Evolutionary conservation across 2,113 vertebrate genomes (phyloP), one percentile per base, ranked within the genome.

Genomic region (Crotalus tigris): DNA sequence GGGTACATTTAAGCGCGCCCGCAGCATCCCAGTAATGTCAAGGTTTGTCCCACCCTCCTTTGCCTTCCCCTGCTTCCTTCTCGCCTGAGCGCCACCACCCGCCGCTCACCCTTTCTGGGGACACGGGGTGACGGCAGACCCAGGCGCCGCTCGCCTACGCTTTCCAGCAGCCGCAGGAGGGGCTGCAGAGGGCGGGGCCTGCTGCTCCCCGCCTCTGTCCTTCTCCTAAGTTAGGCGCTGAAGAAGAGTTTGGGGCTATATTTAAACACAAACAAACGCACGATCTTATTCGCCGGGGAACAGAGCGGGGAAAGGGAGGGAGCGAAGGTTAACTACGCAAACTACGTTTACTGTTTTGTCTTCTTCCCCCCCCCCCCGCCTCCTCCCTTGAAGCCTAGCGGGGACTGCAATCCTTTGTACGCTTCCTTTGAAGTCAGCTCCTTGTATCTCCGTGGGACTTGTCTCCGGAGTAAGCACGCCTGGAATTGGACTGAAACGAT

Each of bases 201-300:
- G 88, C 33, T 85, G 49, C 87, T 0, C 23, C 81, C 1, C 44
- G 59, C 85, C 89, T 93, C 24, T 93, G 91, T 55, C 93, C 90
- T 75, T 29, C 91, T n/a, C 93, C 26, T 2, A 11, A 88, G 13
- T 86, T 0, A 1, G 58, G 89, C 53, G n/a, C 93, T 39, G 13
- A 19, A 2, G 0, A 0, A 91, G 93, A 21, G 69, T 51, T 61
- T 4, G 0, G 0, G 3, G 57, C 95, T 93, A 87, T 95, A 94
- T 96, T 96, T 96, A 95, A 94, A 91, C 92, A 44, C 61, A 54
- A 64, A 81, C 92, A 87, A 87, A 53, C 90, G 87, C 51, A 93
- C 95, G 90, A 58, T 89, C 75, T 89, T 2, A 1, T 0, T 92
- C 94, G 94, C 49, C 33, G 11, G 91, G 75, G 90, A 51, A 0